Evolutionary conservation across 2,113 vertebrate genomes (phyloP).

Genomic region (Calypte anna): DNA sequence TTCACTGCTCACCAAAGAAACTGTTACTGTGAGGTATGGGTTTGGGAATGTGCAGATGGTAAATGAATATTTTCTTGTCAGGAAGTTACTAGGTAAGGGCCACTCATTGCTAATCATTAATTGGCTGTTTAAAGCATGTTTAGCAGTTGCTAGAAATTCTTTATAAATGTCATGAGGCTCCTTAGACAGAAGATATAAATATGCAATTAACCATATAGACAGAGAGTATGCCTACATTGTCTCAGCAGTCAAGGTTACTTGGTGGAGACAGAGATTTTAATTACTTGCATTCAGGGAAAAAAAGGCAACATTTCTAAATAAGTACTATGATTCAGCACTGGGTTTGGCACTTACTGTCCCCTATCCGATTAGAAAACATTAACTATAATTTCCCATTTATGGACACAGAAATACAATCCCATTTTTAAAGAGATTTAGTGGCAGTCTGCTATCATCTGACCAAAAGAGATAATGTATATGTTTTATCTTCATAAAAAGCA

Average conservation of each 20-base stretch:
- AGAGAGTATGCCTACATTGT: neutral
- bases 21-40: rapidly evolving
- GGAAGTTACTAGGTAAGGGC: neutral
- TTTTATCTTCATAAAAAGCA: neutral
- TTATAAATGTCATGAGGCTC: neutral
- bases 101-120: neutral
- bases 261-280: neutral
- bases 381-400: neutral
- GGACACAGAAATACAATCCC: neutral
- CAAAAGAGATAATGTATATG: neutral
- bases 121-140: neutral
- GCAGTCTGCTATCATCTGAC: neutral
- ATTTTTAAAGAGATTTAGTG: neutral
- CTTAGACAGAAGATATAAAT: neutral
- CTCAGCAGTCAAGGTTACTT: neutral
- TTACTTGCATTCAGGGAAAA: neutral
- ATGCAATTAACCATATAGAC: neutral
- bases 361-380: neutral
- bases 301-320: neutral
- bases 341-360: neutral
- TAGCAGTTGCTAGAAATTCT: neutral
- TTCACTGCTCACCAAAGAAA: neutral
- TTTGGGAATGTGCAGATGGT: neutral
- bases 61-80: neutral
- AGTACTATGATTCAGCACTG: neutral